A percentile compares a stretch with the other conserved stretches of the same genome.
Evolutionary conservation across 2,113 vertebrate genomes (phyloP).

Genomic region (Aspiorhynchus laticeps): DNA sequence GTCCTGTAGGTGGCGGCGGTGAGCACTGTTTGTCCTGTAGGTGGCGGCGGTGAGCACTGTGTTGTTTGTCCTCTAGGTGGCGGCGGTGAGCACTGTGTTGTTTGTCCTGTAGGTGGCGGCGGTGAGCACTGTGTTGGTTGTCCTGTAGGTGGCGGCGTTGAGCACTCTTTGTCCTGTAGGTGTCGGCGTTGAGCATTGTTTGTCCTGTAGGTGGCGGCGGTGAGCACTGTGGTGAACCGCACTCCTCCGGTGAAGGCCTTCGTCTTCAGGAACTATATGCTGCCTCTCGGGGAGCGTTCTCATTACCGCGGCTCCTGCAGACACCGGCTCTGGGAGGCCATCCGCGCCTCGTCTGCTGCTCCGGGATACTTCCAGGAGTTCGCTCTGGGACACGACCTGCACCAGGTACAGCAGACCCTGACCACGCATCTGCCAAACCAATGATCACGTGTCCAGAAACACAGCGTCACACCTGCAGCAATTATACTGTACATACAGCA

Average conservation of each 20-base stretch:
- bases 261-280: slow-evolving; percentile 93
- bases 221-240: slow-evolving; percentile 93
- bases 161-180: too few species aligned
- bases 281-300: slow-evolving; percentile 87
- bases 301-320: slow-evolving; percentile 94
- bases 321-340: slow-evolving; percentile 95
- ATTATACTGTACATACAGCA: too few species aligned
- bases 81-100: too few species aligned
- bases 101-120: too few species aligned
- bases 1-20: too few species aligned
- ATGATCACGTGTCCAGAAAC: too few species aligned
- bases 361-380: slow-evolving; percentile 97
- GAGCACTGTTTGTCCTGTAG: too few species aligned
- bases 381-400: slow-evolving; percentile 87
- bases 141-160: background rate
- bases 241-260: slow-evolving; percentile 90
- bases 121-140: too few species aligned
- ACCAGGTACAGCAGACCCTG: slow-evolving; percentile 80
- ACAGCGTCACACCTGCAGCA: too few species aligned
- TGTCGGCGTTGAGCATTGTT: too few species aligned
- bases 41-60: too few species aligned
- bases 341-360: slow-evolving; percentile 94
- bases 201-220: slow-evolving; percentile 84
- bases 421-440: background rate
- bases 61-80: too few species aligned